Evolutionary conservation across 2,888 invertebrate species (phyloP), one percentile per base, ranked within the genome.

Genomic region (Scaptomyza caliginosa): DNA sequence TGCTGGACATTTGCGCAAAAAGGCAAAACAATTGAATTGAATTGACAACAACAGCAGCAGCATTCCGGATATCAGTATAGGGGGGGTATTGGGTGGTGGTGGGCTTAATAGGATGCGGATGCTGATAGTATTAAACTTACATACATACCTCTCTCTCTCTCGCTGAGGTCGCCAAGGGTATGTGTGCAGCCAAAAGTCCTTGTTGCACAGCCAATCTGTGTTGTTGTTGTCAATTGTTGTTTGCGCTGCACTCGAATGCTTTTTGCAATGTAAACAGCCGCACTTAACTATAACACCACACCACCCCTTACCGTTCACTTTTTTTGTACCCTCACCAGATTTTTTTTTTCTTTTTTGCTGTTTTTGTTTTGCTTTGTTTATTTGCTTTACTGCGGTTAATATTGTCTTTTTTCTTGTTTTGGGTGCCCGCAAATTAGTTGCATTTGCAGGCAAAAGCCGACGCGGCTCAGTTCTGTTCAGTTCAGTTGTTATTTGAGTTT

Each of bases 181-280:
- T 80, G 85, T 68, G 86, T 80, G 69, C 67, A 59, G 70, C 57
- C 67, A 23, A 42, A 45, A 66, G 52, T 69, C 66, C 69, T 67
- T 59, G 54, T 55, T 68, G 58, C 59, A 63, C 49, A 68, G 70
- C 69, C 84, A 80, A 86, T 80, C 84, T 77, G 62, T 63, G 54
- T 39, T 73, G 57, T 56, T 74, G 72, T 64, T 71, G 63, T 16
- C 51, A 40, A 28, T 39, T 56, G 73, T 71, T 82, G 87, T 87
- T 82, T 82, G 73, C 67, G 55, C 76, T 83, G 87, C 82, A 87
- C 87, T 83, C 60, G 76, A 87, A 85, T 83, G 82, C 82, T 83
- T 83, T 83, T 83, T 83, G 87, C 82, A 87, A 85, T 85, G 85
- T 82, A 85, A 87, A 83, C 82, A 83, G 70, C 65, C 54, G 48